Evolutionary conservation across 2,113 vertebrate genomes (phyloP).

Genomic region (Chlamydotis undulata): DNA sequence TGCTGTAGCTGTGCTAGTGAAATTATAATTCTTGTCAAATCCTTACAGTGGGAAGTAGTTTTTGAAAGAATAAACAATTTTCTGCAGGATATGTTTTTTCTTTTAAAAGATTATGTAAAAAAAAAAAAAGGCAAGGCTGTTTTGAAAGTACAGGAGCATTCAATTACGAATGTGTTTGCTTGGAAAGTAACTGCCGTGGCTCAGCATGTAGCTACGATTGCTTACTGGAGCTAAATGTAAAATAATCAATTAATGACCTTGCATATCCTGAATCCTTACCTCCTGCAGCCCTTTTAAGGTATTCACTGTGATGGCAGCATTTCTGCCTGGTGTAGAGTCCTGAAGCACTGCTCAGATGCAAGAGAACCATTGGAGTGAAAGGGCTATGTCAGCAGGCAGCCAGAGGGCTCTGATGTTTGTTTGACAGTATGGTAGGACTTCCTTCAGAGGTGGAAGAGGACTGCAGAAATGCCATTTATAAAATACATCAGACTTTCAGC

Average conservation of each 20-base stretch:
- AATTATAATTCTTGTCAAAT: not conserved
- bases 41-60: conserved; percentile 4
- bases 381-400: not conserved
- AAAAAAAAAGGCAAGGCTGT: not conserved
- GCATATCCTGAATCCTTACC: not conserved
- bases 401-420: not conserved
- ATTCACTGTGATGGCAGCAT: not conserved
- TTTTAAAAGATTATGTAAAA: conserved; percentile 4
- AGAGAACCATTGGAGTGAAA: not conserved
- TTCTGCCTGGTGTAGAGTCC: not conserved
- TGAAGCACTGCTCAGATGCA: not conserved
- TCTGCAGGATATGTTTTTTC: not conserved
- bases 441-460: not conserved
- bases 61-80: conserved; percentile 34
- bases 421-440: too few species aligned
- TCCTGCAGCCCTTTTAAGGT: not conserved
- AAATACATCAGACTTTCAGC: not conserved
- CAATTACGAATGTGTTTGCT: conserved; percentile 16
- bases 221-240: conserved; percentile 33
- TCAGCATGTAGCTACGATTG: not conserved
- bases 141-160: conserved; percentile 37
- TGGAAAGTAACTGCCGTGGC: conserved; percentile 37
- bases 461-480: not conserved
- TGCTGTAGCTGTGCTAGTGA: not conserved
- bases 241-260: conserved; percentile 26